These are phyloP conservation scores for Ptilonorhynchus violaceus DNA, from an alignment of 2,113 vertebrate species.

Conservation along the genomic window DNA sequence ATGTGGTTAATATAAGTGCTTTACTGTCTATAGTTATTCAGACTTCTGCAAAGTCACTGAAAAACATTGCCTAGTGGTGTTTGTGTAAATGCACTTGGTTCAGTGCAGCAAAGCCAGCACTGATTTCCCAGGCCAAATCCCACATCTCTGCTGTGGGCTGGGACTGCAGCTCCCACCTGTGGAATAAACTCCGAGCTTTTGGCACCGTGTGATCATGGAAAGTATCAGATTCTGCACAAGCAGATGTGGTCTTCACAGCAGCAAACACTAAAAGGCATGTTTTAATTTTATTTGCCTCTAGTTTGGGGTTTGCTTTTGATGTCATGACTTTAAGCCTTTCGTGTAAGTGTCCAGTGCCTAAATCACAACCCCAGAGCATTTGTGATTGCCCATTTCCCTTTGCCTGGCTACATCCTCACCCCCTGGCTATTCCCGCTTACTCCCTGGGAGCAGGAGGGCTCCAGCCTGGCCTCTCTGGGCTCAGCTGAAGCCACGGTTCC, in stretches of 20 bases:
- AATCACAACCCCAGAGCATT: neutral
- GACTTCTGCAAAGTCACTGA: neutral
- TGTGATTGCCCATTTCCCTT: neutral
- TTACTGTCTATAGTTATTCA: neutral
- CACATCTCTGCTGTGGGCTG: neutral
- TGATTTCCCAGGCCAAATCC: neutral
- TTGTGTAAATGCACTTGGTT: neutral
- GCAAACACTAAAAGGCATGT: neutral
- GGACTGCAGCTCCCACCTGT: neutral
- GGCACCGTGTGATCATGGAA: neutral
- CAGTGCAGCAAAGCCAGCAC: neutral
- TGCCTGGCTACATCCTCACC: neutral
- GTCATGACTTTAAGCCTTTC: neutral
- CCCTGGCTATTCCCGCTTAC: neutral
- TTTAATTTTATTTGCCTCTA: neutral
- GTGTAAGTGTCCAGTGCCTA: neutral
- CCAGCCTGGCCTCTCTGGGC: neutral
- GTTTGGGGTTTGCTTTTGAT: neutral
- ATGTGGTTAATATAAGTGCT: neutral
- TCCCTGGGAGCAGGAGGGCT: accelerated
- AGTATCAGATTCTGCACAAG: neutral
- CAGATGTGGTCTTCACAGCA: neutral
- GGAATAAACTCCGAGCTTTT: neutral
- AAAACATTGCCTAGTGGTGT: neutral
- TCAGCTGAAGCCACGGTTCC: accelerated